These are phyloP conservation scores for Fabriciana adippe DNA, from an alignment of 2,888 invertebrate species.

Conservation along the genomic window DNA sequence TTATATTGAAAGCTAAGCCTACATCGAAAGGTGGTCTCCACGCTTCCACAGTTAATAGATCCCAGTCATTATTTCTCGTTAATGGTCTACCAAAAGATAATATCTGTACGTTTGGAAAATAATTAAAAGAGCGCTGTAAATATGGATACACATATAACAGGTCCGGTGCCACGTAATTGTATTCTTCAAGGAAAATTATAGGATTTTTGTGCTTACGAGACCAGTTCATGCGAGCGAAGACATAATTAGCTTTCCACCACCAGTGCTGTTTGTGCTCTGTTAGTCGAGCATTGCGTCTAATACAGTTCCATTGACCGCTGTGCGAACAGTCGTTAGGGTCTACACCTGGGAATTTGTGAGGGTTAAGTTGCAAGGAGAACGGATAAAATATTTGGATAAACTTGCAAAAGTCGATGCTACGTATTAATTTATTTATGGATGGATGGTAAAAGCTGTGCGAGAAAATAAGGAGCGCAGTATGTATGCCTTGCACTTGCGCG, in stretches of 20 bases:
- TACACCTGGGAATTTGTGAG: no score
- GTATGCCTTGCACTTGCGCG: conserved; percentile 48
- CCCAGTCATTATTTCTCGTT: conserved; percentile 41
- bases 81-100: conserved; percentile 51
- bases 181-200: conserved; percentile 55
- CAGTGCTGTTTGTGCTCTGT: conserved; percentile 59
- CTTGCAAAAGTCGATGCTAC: conserved; percentile 53
- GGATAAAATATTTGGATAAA: conserved; percentile 14
- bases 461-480: conserved; percentile 51
- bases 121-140: conserved; percentile 41
- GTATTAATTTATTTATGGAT: conserved; percentile 47
- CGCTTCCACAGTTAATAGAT: conserved; percentile 48
- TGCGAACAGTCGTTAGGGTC: no score
- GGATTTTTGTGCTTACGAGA: conserved; percentile 42
- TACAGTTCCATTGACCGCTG: conserved; percentile 19
- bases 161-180: conserved; percentile 55
- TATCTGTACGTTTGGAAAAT: conserved; percentile 46
- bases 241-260: conserved; percentile 60
- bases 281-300: conserved; percentile 46
- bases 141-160: conserved; percentile 50
- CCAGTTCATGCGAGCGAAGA: conserved; percentile 49
- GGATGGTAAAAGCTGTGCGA: conserved; percentile 57
- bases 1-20: conserved; percentile 56
- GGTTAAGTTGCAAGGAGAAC: no score
- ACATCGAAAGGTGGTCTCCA: conserved; percentile 54